Evolutionary conservation across 2,797 vertebrate species (phyloP), one percentile per base, ranked within the genome.

Genomic region (Crenichthys baileyi): DNA sequence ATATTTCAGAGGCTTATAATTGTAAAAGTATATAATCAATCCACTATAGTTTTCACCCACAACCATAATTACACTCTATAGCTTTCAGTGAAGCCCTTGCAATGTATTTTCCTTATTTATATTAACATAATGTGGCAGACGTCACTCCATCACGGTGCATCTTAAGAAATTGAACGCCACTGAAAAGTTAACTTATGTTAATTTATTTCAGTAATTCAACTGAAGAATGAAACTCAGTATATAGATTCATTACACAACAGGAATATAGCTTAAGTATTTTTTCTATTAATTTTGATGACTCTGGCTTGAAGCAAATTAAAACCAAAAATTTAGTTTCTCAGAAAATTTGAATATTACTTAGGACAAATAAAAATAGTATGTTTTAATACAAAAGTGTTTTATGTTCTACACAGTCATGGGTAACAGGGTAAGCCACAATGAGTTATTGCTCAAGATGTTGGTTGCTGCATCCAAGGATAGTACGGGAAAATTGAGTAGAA

Each of bases 11-110:
- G 58, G 84, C 84, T 91, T 88, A 90, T 93, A 92, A 89, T 87
- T 91, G 81, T 89, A 90, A 93, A 93, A 89, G 85, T 87, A 92
- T 93, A 93, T 90, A 94, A 94, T 95, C 93, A 94, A 94, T 93
- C 81, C 65, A 72, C 84, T 83, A 86, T 88, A 89, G 31, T 93
- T 48, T 93, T 90, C 89, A 90, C 84, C 90, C 85, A 88, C 91
- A 87, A 92, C 92, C 83, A 93, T 94, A 93, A 94, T 94, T 92
- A 94, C 85, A 90, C 85, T 78, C 81, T 80, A 73, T 78, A 80
- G 67, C 85, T 84, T 85, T 87, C 84, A 86, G 80, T 81, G 84
- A 81, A 75, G 87, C 80, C 61, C 75, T 29, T 82, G 84, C 80
- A 83, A 86, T 73, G 75, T 82, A 85, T 89, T 83, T 82, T 81